Evolutionary conservation across 2,113 vertebrate species (phyloP), one percentile per base, ranked within the genome.

Genomic region (Xenotilapia longispinis): DNA sequence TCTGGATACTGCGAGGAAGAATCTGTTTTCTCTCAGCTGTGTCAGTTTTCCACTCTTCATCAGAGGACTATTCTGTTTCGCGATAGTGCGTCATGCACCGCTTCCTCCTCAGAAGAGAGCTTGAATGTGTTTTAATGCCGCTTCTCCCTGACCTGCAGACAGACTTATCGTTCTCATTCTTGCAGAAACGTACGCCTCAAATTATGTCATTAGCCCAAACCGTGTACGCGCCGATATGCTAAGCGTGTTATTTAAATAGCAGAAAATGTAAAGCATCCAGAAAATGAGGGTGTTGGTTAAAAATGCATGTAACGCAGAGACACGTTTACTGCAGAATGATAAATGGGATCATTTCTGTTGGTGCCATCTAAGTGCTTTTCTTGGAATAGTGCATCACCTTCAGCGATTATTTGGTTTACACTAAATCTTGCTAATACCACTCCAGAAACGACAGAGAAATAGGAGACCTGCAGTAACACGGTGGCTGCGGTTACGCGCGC

Each of bases 61-160:
- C 88, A 40, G 53, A 90, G 42, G 68, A 28, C 82, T 91, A 93
- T 87, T 91, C 55, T 65, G 65, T 54, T 68, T 91, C 83, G 80
- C n/a, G 86, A 65, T 55, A 96, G 96, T 93, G 94, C 95, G 94
- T 96, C 96, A 95, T 84, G 96, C 94, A 95, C 96, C 82, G 91
- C 94, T 97, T 97, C 89, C 86, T 83, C 94, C 47, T 75, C 94
- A 51, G 65, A 60, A 51, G 40, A 60, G 28, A n/a, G 11, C 51
- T 33, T 47, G 15, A 85, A 53, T 26, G 33, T 33, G 70, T 82
- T 21, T 63, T 33, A 54, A 57, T 36, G 0, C 47, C 4, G 3
- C 40, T 81, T 75, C 51, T 54, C 23, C 19, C 5, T 13, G 17
- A 45, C 21, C 31, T 54, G n/a, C 53, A 47, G 78, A 38, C 81